phyloP scores from a whole-genome alignment of 2,113 vertebrate genomes.

The Saguinus midas region DNA sequence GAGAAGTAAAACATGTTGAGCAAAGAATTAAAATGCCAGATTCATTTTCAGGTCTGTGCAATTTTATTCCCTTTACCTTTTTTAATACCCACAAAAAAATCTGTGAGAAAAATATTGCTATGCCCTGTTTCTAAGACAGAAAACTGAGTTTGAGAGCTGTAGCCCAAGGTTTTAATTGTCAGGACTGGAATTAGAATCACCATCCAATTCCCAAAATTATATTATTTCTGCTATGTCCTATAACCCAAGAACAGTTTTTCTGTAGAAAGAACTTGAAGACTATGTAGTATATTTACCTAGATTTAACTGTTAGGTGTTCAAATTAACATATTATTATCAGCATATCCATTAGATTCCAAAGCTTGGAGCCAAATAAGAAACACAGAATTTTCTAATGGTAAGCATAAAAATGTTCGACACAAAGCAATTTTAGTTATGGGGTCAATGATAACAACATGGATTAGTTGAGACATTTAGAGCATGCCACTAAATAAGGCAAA shows the following conservation, averaged over 20 bases:
- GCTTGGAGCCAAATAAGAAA: constrained; percentile 30
- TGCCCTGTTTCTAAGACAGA: not conserved
- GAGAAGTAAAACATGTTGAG: not conserved
- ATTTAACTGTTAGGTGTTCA: not conserved
- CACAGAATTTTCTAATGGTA: not conserved
- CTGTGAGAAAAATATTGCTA: not conserved
- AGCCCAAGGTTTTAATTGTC: not conserved
- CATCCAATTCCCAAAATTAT: not conserved
- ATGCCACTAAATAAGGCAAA: not conserved
- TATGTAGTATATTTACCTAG: not conserved
- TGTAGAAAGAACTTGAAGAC: not conserved
- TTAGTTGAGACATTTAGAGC: not conserved
- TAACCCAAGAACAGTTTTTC: not conserved
- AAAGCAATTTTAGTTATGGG: not conserved
- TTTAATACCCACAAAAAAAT: not conserved
- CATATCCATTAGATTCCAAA: not conserved
- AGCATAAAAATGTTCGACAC: not conserved
- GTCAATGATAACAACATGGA: not conserved
- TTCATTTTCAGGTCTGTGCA: not conserved
- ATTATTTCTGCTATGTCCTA: not conserved
- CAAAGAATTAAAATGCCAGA: not conserved
- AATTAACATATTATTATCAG: not conserved
- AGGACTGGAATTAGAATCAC: not conserved
- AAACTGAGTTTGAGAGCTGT: not conserved
- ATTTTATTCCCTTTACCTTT: constrained; percentile 24